Evolutionary conservation across 92 coral and sea anemone genomes (phyloP), one percentile per base, ranked within the genome.

Genomic region (Porites cylindrica): DNA sequence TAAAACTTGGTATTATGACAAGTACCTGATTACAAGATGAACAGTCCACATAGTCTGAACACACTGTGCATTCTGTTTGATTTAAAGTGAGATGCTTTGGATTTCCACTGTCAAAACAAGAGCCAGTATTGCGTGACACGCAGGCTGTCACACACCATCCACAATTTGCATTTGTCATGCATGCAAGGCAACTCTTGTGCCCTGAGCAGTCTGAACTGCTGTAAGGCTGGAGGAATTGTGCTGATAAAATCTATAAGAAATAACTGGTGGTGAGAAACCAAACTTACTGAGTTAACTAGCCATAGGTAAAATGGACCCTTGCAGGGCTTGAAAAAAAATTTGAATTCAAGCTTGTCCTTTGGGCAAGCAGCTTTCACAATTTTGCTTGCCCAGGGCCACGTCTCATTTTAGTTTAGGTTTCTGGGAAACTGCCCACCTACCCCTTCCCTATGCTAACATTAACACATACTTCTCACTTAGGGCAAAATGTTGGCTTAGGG

Each of bases 81-180:
- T 97, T 97, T 23, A 97, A 88, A 2, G 90, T 90, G n/a, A 92
- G 80, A 59, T 88, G 64, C 75, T 78, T 86, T 23, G 58, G 62
- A 61, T 90, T 88, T 38, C 94, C 94, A 47, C 60, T 54, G 78
- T 83, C 90, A 62, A 67, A 86, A 89, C 98, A 97, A n/a, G 63
- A 79, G 3, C 38, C 80, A 54, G 93, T 6, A 29, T 29, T 68
- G 62, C 98, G 91, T 56, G 82, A 84, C 70, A 91, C 66, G 70
- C 99, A 97, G 0, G 85, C 82, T 12, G 92, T 53, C 8, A 81
- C 74, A 77, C 98, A 97, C 99, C 99, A 97, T 0, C 97, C 99
- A 95, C 99, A 97, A 8, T 95, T 86, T 21, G 96, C 94, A 81
- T 97, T 97, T 17, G 98, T 84, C 95, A 97, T 89, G 79, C 99